Conservation (phyloP, 2,888 invertebrate genomes). For the Pherbina coryleti region DNA sequence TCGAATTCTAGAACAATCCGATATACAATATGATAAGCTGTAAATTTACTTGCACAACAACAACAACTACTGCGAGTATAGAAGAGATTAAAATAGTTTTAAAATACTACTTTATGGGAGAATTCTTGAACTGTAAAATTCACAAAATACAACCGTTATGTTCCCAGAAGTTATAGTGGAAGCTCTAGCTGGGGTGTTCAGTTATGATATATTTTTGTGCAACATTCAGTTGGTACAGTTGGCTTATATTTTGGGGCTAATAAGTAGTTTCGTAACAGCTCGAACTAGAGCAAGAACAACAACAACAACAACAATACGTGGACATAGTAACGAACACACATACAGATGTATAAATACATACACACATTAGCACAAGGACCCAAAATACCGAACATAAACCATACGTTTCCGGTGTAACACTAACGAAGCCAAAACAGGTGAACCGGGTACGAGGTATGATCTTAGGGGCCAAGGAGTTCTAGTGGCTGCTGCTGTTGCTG, state of each 20-base stretch:
- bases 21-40: neutral
- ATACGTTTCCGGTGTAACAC: constrained; percentile 20
- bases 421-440: constrained; percentile 8
- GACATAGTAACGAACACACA: neutral
- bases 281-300: neutral
- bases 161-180: too few species aligned
- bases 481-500: too few species aligned
- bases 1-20: too few species aligned
- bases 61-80: constrained; percentile 37
- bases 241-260: neutral
- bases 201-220: neutral
- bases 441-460: neutral
- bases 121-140: constrained; percentile 51
- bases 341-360: neutral
- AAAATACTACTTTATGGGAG: constrained; percentile 55
- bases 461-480: neutral
- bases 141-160: neutral
- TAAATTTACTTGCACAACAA: constrained; percentile 9
- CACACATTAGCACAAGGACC: neutral
- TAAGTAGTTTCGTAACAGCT: constrained; percentile 15
- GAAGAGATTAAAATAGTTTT: constrained; percentile 57
- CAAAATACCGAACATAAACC: neutral
- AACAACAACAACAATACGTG: neutral
- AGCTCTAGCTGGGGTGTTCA: neutral
- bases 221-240: neutral